These are phyloP conservation scores for Arenaria interpres DNA, from an alignment of 2,113 vertebrate genomes.

Conservation along the genomic window DNA sequence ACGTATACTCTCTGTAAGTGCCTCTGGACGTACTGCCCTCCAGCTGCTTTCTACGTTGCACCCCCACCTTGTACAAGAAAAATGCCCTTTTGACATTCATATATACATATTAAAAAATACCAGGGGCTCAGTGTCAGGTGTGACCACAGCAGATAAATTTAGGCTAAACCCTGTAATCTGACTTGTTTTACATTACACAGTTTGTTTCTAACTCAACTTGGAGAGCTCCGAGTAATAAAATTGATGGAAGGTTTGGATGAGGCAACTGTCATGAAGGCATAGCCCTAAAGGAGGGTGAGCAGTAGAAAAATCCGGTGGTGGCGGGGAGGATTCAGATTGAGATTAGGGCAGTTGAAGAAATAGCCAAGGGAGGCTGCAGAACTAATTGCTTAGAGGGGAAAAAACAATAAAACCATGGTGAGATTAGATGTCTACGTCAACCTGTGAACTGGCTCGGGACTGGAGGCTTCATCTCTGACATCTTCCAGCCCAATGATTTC, in stretches of 20 bases:
- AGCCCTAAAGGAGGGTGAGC: not conserved
- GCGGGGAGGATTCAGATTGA: not conserved
- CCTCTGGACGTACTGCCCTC: not conserved
- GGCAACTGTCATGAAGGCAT: not conserved
- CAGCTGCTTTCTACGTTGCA: not conserved
- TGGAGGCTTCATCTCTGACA: not conserved
- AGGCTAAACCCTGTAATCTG: not conserved
- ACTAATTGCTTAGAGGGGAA: not conserved
- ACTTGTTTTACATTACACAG: not conserved
- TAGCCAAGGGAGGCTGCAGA: not conserved
- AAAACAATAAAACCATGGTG: not conserved
- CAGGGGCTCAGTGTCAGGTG: not conserved
- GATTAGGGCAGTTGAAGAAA: not conserved
- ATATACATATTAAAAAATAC: not conserved
- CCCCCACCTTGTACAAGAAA: not conserved
- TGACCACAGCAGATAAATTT: not conserved
- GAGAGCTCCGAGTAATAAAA: not conserved
- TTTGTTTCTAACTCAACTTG: not conserved
- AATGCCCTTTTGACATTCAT: not conserved
- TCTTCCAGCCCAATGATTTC: not conserved
- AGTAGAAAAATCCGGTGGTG: not conserved
- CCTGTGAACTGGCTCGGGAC: not conserved
- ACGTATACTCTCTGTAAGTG: rapidly evolving
- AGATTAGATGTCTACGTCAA: not conserved
- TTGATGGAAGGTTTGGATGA: not conserved